Base-by-base conservation (phyloP, 2,797 vertebrate species). In the Potorous gilbertii region DNA sequence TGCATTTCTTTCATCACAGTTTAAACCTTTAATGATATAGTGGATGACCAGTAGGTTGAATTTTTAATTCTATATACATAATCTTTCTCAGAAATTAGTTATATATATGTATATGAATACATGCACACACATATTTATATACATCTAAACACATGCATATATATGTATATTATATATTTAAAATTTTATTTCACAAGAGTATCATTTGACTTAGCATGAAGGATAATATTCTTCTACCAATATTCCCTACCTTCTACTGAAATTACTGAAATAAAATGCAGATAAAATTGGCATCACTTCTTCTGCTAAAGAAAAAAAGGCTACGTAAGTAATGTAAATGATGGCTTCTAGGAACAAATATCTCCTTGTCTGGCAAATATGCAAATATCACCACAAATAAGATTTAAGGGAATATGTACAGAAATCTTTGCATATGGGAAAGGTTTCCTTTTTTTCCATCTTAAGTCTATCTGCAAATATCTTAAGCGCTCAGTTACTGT, bases 381-480 rank as follows among this genome's bases (percentile, higher is more conserved):
- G 14, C 8, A 18, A 40, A 92, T 92, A 90, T 95, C 21, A 34
- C 95, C 92, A 62, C 29, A 91, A 55, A 92, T 89, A 18, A 90
- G 40, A 54, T 55, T 89, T 54, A 0, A 40, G 57, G 21, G 74
- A 96, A 93, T 1, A 1, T 56, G 52, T 96, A 29, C 0, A 96
- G 21, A 56, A 94, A 46, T 94, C n/a, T 96, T 11, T 97, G 57
- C 94, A 92, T 52, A 50, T 10, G 54, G 55, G 94, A 94, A 66
- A 94, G 91, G 28, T 1, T 87, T 95, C 81, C 66, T 87, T 94
- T 92, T 81, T 66, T 66, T 40, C 4, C 5, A 14, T 16, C 40
- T 24, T 46, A 94, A 95, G 5, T 3, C 59, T 95, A 95, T 91
- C 54, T 56, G 93, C 24, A 97, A 96, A 96, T 96, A 92, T 74